A percentile compares a stretch with the other conserved stretches of the same genome.
Evolutionary conservation across 1,140 invertebrate genomes (phyloP).

Genomic region (Lerema accius): DNA sequence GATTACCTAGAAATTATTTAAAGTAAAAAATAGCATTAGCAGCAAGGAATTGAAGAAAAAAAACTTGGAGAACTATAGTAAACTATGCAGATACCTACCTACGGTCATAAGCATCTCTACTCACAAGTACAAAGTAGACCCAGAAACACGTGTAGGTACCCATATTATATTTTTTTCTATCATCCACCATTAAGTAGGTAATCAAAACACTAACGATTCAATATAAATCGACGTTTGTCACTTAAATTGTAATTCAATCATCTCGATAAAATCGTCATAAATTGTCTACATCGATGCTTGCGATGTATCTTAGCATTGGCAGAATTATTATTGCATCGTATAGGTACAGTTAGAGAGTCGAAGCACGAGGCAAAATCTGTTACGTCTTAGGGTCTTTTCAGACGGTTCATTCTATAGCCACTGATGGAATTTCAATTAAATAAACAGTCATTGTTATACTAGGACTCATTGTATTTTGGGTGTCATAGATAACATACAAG

Average conservation of each 20-base stretch:
- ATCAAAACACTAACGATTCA: constrained; percentile 3
- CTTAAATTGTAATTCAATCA: constrained; percentile 48
- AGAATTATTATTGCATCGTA: constrained; percentile 53
- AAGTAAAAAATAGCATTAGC: no score
- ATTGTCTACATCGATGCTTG: constrained; percentile 49
- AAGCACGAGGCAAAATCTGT: neutral
- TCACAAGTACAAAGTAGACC: no score
- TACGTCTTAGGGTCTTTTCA: neutral
- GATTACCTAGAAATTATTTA: no score
- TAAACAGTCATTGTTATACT: no score
- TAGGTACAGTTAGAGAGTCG: constrained; percentile 11
- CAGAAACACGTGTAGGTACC: neutral
- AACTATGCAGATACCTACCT: no score
- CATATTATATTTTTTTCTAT: neutral
- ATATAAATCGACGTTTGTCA: constrained; percentile 15
- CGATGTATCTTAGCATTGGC: constrained; percentile 49
- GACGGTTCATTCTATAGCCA: neutral
- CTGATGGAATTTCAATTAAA: no score
- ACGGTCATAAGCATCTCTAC: no score
- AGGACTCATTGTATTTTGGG: no score
- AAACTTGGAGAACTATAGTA: no score
- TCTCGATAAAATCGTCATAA: constrained; percentile 51
- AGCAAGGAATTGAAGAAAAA: no score
- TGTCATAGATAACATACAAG: no score
- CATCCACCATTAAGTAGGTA: constrained; percentile 1